Percentiles rank a stretch among this genome's conserved stretches.
Conservation (phyloP, 2,888 invertebrate species). For the Eupsilia transversa region DNA sequence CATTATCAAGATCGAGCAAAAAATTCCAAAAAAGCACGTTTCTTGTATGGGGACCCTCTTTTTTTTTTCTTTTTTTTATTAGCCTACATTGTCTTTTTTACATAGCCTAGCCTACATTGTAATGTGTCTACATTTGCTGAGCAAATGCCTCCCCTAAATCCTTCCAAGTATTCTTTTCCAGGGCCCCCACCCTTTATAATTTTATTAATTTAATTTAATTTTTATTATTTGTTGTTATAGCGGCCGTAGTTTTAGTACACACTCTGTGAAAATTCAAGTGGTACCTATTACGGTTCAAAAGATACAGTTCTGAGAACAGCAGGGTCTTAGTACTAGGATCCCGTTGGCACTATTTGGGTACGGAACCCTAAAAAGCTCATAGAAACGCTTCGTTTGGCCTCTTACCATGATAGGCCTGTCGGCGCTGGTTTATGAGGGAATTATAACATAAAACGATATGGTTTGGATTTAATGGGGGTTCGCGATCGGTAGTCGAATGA, state of each 20-base stretch:
- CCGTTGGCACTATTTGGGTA: background rate
- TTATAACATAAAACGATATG: constrained; percentile 76
- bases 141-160: too few relatives aligned
- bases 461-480: constrained; percentile 49
- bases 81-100: too few relatives aligned
- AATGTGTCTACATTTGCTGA: too few relatives aligned
- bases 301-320: background rate
- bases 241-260: too few relatives aligned
- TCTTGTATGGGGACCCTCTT: background rate
- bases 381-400: constrained; percentile 52
- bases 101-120: too few relatives aligned
- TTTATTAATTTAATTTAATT: too few relatives aligned
- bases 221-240: too few relatives aligned
- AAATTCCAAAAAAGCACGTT: too few relatives aligned
- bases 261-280: background rate
- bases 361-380: constrained; percentile 42
- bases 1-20: too few relatives aligned
- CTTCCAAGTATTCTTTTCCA: too few relatives aligned
- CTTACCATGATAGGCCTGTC: constrained; percentile 73
- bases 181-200: too few relatives aligned
- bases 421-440: constrained; percentile 76
- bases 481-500: constrained; percentile 41
- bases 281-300: background rate
- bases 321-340: background rate
- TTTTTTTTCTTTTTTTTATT: too few relatives aligned